A percentile compares a stretch with the other conserved stretches of the same genome.
phyloP scores from a whole-genome alignment of 1,140 invertebrate species.

The Chrysomallon squamiferum region DNA sequence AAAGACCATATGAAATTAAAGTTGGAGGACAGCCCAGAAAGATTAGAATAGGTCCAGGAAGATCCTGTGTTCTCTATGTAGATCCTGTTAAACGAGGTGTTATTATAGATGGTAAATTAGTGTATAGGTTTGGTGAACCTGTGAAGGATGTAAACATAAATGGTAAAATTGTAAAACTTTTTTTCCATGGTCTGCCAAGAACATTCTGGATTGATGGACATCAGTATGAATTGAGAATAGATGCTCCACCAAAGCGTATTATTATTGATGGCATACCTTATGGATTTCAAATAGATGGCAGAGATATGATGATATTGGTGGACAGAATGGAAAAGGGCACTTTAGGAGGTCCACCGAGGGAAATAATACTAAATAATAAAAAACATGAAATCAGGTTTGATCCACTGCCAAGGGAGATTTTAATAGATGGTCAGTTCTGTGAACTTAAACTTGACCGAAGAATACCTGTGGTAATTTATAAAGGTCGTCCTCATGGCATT shows the following conservation, averaged over 20 bases:
- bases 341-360: conserved; percentile 53
- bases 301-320: conserved; percentile 54
- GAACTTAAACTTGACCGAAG: conserved; percentile 87
- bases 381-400: conserved; percentile 57
- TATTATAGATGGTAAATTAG: conserved; percentile 35
- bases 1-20: conserved; percentile 48
- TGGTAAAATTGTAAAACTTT: conserved; percentile 38
- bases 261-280: conserved; percentile 39
- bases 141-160: conserved; percentile 44
- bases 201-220: conserved; percentile 58
- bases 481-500: conserved; percentile 70
- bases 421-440: conserved; percentile 81
- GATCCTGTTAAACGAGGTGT: conserved; percentile 47
- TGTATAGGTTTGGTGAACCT: conserved; percentile 59
- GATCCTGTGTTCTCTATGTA: conserved; percentile 35
- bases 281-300: conserved; percentile 53
- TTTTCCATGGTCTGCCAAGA: conserved; percentile 52
- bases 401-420: conserved; percentile 68
- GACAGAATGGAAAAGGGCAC: conserved; percentile 52
- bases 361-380: conserved; percentile 42
- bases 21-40: conserved; percentile 38
- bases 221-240: conserved; percentile 51
- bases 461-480: conserved; percentile 80
- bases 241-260: conserved; percentile 58
- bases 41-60: conserved; percentile 30